Percentiles rank a stretch among this genome's conserved stretches.
phyloP scores from a whole-genome alignment of 2,888 invertebrate genomes.

The Scelioninae gen. 1 region DNA sequence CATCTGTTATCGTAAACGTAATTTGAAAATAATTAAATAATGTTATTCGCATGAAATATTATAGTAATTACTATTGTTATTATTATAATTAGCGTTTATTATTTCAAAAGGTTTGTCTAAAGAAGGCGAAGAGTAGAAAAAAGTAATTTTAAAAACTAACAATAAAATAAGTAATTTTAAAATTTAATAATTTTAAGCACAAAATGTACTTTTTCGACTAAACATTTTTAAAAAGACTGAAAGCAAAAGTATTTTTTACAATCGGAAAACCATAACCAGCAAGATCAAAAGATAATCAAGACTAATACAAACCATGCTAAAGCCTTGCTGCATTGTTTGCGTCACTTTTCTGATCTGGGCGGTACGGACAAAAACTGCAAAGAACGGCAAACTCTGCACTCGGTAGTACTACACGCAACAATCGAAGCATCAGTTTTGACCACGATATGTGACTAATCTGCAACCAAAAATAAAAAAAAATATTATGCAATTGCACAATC shows the following conservation, averaged over 20 bases:
- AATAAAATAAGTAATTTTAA: background rate
- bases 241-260: background rate
- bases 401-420: slow-evolving; percentile 60
- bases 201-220: background rate
- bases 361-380: slow-evolving; percentile 5
- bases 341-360: slow-evolving; percentile 21
- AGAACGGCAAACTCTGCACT: slow-evolving; percentile 34
- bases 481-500: slow-evolving; percentile 77
- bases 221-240: background rate
- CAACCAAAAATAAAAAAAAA: slow-evolving; percentile 42
- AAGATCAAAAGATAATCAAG: background rate
- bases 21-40: background rate
- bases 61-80: too few relatives aligned
- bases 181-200: background rate
- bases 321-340: slow-evolving; percentile 35
- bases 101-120: slow-evolving; percentile 10
- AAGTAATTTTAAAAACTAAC: background rate
- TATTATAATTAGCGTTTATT: background rate
- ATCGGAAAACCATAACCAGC: background rate
- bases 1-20: background rate
- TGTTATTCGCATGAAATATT: background rate
- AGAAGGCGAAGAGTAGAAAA: background rate
- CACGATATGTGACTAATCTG: slow-evolving; percentile 82
- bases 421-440: slow-evolving; percentile 75
- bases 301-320: slow-evolving; percentile 33